Evolutionary conservation across 1,140 invertebrate genomes (phyloP).

Genomic region (Atta colombica): DNA sequence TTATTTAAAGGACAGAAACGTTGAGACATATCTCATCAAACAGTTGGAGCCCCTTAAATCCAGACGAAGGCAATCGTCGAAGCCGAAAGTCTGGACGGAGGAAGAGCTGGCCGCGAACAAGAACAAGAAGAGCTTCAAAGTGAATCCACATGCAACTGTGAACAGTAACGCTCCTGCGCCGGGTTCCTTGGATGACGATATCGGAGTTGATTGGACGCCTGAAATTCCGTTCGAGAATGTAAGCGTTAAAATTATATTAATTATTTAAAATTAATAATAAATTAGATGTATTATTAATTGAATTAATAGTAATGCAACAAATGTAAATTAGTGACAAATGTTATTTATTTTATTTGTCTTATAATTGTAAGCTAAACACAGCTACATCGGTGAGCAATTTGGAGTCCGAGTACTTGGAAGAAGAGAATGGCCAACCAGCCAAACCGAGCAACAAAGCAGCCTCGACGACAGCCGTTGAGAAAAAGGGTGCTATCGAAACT

Average conservation of each 20-base stretch:
- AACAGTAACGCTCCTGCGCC: slow-evolving; percentile 70
- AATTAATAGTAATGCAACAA: not conserved
- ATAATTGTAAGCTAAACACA: slow-evolving; percentile 84
- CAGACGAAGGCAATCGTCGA: slow-evolving; percentile 87
- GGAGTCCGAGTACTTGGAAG: slow-evolving; percentile 85
- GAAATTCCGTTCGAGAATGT: slow-evolving; percentile 97
- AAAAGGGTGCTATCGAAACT: slow-evolving; percentile 96
- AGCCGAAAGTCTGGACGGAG: slow-evolving; percentile 87
- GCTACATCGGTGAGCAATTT: slow-evolving; percentile 86
- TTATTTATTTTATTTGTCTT: not conserved
- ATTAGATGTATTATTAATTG: not conserved
- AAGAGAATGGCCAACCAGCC: slow-evolving; percentile 78
- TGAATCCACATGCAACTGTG: slow-evolving; percentile 79
- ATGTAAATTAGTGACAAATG: not conserved
- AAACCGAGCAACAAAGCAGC: slow-evolving; percentile 78
- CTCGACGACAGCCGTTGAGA: slow-evolving; percentile 85
- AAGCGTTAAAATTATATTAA: slow-evolving; percentile 57
- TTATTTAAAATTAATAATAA: slow-evolving; percentile 2
- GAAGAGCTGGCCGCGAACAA: slow-evolving; percentile 84
- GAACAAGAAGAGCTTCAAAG: slow-evolving; percentile 84
- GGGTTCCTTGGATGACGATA: slow-evolving; percentile 90
- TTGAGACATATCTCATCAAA: slow-evolving; percentile 98
- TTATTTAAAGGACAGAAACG: slow-evolving; percentile 94
- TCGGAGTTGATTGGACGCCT: slow-evolving; percentile 94
- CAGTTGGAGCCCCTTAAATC: slow-evolving; percentile 91